Base-by-base conservation (phyloP, 1,140 invertebrate species). In the Tribolium castaneum region DNA sequence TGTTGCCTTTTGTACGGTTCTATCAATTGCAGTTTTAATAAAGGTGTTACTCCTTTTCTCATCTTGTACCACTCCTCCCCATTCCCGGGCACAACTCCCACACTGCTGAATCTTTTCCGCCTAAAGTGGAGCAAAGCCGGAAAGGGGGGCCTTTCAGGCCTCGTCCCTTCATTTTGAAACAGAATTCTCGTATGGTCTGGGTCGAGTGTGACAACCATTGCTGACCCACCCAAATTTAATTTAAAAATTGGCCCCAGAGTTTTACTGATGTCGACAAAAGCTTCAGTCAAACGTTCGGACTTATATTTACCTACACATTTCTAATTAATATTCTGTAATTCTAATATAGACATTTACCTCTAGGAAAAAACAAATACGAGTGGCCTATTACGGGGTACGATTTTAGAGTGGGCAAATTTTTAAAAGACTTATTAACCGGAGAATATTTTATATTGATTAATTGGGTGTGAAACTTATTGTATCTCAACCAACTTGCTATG, bases 21-120 rank as follows among this genome's bases (percentile, higher is more conserved):
- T 9, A 85, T 76, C 16, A 86, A 10, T 19, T 78, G 73, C 19
- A 77, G 35, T 77, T 83, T 84, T 34, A 87, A 79, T 19, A 87
- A 70, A 3, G 85, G 82, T 9, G 76, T 82, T 6, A 87, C 75
- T 0, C 83, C 84, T 51, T 75, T 80, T 70, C 87, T 76, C 22
- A 85, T 82, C 78, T 83, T 84, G 66, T 86, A 84, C 87, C 87
- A 87, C 76, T 86, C 84, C 25, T 84, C 78, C 3, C 86, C 86
- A 81, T 87, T 87, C 10, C 83, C 86, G 14, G 86, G 85, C 19
- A 87, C 83, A 10, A 87, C 80, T 16, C 87, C 87, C n/a, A 84
- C 79, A 66, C 86, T 85, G 12, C 82, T 81, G 73, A 84, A 86
- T 9, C 49, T 80, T 72, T 84, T 83, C 54, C 82, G 52, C 25